Percentiles rank a stretch among this genome's conserved stretches.
These are phyloP conservation scores for Papilio elwesi DNA, from an alignment of 2,888 invertebrate genomes.

Conservation along the genomic window DNA sequence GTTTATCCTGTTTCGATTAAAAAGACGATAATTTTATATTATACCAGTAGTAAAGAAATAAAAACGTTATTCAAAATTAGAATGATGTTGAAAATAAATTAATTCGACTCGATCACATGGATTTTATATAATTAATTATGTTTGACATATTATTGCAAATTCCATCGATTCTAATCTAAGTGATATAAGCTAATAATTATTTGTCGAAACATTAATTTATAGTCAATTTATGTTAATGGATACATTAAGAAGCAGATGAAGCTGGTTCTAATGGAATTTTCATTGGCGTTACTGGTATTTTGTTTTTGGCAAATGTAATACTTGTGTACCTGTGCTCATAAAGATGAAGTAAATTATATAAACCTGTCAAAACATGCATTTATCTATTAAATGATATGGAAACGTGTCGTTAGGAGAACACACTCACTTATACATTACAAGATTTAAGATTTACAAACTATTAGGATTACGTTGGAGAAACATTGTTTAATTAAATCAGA, in stretches of 20 bases:
- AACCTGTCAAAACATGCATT: constrained; percentile 39
- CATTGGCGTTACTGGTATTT: constrained; percentile 75
- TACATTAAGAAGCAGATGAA: constrained; percentile 69
- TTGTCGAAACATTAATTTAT: constrained; percentile 80
- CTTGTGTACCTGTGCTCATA: constrained; percentile 48
- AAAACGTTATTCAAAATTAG: constrained; percentile 14
- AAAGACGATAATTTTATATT: constrained; percentile 11
- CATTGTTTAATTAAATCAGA: too few relatives aligned
- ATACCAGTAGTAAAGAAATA: not conserved
- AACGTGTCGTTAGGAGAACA: constrained; percentile 6
- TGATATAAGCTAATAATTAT: constrained; percentile 72
- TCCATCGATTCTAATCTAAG: constrained; percentile 59
- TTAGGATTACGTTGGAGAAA: not conserved
- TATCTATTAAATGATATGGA: constrained; percentile 3
- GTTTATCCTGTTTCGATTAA: constrained; percentile 5
- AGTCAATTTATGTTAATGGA: constrained; percentile 69
- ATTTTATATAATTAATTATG: constrained; percentile 64
- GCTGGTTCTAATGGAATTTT: constrained; percentile 76
- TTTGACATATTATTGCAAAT: constrained; percentile 70
- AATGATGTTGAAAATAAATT: constrained; percentile 44
- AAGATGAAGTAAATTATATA: constrained; percentile 38
- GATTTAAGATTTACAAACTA: not conserved
- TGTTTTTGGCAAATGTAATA: constrained; percentile 58
- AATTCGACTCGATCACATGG: constrained; percentile 50
- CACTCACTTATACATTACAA: not conserved